Evolutionary conservation across 30 jellyfish, hydroid and myxozoan genomes (phyloP), one percentile per base, ranked within the genome.

Genomic region (Turritopsis rubra): DNA sequence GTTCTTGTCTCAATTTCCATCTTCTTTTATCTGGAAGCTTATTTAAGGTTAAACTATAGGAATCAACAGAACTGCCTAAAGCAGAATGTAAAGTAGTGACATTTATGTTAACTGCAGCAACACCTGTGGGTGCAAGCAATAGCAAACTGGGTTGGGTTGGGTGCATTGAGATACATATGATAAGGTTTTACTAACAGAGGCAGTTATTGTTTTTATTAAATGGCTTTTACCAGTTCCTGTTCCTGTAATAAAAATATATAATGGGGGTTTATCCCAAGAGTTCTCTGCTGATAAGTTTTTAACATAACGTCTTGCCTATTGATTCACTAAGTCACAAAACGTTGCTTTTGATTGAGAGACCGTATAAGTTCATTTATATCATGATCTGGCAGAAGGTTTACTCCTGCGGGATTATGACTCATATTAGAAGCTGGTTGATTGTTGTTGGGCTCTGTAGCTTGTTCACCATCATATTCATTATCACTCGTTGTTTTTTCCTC

Each of bases 111-210:
- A 54, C 72, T n/a, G 72, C 72, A 16, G 72, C 72, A 54, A 54
- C 72, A 54, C 72, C 72, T 54, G 72, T 54, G n/a, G 72, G 72
- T 54, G 72, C 72, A 54, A 54, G 72, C 72, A 54, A 54, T 16
- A 54, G 72, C 18, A 54, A 18, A 54, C n/a, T 54, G 18, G 72
- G 72, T 54, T 54, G 18, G n/a, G n/a, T n/a, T n/a, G n/a, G n/a
- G n/a, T n/a, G n/a, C n/a, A n/a, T n/a, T n/a, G n/a, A n/a, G 72
- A 54, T 54, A 18, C 72, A 54, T 54, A 54, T 18, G 19, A 54
- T 54, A 54, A 54, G n/a, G 72, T 54, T n/a, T 54, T 54, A 16
- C 19, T 16, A 54, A 54, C 72, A 16, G 72, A 54, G n/a, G 72
- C 72, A 54, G 72, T 54, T 54, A 54, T 54, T 54, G 72, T 54